Evolutionary conservation across 53 echinoderm and acorn worm species (phyloP).

Genomic region (Stichopus horrens): DNA sequence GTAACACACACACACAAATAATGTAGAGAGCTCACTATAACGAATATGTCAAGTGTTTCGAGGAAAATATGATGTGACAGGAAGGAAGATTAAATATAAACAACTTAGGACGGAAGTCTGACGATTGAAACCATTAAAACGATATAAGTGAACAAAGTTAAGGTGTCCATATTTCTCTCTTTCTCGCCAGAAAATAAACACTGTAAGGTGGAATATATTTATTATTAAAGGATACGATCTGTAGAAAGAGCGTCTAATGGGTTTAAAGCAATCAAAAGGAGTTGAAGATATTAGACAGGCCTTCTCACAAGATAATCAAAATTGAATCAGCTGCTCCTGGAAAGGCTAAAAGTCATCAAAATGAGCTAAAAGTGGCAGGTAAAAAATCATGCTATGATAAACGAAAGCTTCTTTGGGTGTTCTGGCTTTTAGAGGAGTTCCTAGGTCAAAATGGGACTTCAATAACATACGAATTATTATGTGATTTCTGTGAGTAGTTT

Average conservation of each 20-base stretch:
- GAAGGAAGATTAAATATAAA: conserved; percentile 10
- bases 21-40: too few relatives aligned
- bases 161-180: not conserved
- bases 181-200: conserved; percentile 23
- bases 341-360: not conserved
- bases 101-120: not conserved
- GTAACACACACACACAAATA: too few relatives aligned
- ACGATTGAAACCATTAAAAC: conserved; percentile 10
- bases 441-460: too few relatives aligned
- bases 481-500: too few relatives aligned
- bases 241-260: conserved; percentile 7
- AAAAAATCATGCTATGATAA: not conserved
- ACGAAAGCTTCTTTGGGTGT: not conserved
- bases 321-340: not conserved
- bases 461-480: too few relatives aligned
- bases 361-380: not conserved
- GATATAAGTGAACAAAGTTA: conserved; percentile 10
- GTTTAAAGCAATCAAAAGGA: conserved; percentile 16
- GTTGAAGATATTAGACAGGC: conserved; percentile 22
- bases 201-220: not conserved
- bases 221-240: conserved; percentile 25
- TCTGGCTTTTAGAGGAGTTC: not conserved
- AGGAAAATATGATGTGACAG: not conserved
- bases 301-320: conserved; percentile 27
- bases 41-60: not conserved